phyloP scores from a whole-genome alignment of 2,888 invertebrate species.

The Empis stercorea region DNA sequence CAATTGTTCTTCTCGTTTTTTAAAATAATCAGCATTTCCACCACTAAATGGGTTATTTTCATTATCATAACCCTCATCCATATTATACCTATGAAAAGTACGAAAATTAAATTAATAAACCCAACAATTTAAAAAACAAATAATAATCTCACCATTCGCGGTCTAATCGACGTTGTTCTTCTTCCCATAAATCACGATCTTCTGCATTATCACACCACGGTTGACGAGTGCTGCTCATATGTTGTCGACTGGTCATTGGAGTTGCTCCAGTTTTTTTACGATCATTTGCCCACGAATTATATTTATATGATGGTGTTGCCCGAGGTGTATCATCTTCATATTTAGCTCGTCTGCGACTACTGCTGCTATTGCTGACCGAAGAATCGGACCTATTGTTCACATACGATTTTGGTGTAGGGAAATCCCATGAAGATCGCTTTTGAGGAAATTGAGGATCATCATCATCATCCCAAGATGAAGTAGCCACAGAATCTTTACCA shows the following conservation, averaged over 20 bases:
- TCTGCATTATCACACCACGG: conserved; percentile 50
- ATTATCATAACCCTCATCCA: conserved; percentile 88
- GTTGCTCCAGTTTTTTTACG: conserved; percentile 53
- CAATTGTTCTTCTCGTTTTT: conserved; percentile 84
- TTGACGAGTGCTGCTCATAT: conserved; percentile 21
- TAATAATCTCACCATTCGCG: conserved; percentile 62
- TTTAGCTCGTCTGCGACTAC: conserved; percentile 26
- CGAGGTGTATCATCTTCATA: conserved; percentile 57
- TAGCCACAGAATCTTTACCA: conserved; percentile 47
- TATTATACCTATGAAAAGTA: conserved; percentile 51
- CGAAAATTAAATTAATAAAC: neutral
- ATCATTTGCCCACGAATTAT: conserved; percentile 64
- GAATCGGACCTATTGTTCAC: conserved; percentile 35
- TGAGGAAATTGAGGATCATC: conserved; percentile 38
- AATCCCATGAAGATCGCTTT: conserved; percentile 79
- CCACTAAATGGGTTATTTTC: conserved; percentile 87
- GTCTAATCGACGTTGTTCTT: conserved; percentile 80
- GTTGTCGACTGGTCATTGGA: conserved; percentile 38
- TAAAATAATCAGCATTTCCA: conserved; percentile 82
- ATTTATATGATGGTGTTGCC: conserved; percentile 73
- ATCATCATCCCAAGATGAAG: conserved; percentile 52
- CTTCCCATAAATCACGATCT: conserved; percentile 76
- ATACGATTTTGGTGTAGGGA: conserved; percentile 65
- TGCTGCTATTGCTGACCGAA: conserved; percentile 21
- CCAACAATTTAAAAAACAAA: too few relatives aligned